phyloP scores from a whole-genome alignment of 2,797 vertebrate species.

The Spea hammondii region DNA sequence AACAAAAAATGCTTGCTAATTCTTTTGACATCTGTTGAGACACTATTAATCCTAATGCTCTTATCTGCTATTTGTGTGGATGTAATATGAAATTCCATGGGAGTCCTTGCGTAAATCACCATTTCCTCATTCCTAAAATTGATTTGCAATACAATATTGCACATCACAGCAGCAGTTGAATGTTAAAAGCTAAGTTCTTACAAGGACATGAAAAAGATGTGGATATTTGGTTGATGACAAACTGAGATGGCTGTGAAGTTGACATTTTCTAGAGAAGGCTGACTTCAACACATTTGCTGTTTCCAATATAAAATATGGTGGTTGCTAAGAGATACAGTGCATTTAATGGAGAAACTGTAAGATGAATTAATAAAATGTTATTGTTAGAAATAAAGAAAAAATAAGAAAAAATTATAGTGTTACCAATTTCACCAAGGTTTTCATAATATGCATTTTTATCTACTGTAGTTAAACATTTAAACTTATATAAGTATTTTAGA shows the following conservation, averaged over 20 bases:
- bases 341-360: conserved; percentile 8
- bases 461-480: no score
- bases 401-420: not conserved
- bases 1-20: conserved; percentile 34
- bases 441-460: no score
- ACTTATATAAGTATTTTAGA: no score
- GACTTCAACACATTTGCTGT: conserved; percentile 16
- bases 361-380: not conserved
- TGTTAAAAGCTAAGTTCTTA: conserved; percentile 46
- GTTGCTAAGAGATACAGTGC: not conserved
- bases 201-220: conserved; percentile 44
- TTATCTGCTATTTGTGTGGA: conserved; percentile 42
- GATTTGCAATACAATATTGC: conserved; percentile 48
- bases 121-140: conserved; percentile 42
- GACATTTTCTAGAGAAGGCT: conserved; percentile 39
- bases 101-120: conserved; percentile 43
- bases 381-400: not conserved
- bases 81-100: conserved; percentile 49
- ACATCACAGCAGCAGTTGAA: conserved; percentile 42
- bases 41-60: conserved; percentile 43
- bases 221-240: conserved; percentile 43
- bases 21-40: conserved; percentile 38
- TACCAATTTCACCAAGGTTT: no score
- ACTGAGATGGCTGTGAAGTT: conserved; percentile 44
- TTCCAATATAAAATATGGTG: not conserved